Base-by-base conservation (phyloP, 2,113 vertebrate genomes). In the Anhinga rufa region DNA sequence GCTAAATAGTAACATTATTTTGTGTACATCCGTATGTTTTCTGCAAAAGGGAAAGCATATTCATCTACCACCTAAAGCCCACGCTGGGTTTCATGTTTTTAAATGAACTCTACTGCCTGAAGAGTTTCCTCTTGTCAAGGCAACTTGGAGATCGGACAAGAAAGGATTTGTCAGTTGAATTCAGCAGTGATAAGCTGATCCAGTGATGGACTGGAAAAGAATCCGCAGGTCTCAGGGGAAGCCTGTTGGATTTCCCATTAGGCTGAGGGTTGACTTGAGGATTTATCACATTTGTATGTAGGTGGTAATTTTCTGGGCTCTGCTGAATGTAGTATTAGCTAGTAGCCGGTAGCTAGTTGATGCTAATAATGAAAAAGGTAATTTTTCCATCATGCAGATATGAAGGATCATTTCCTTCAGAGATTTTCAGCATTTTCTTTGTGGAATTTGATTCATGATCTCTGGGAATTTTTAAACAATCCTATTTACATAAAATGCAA, bases 141-240 rank as follows among this genome's bases (percentile, higher is more conserved):
- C 31, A 61, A 62, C 15, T 10, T 0, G 0, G 44, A 57, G 26
- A 29, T 70, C 26, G 51, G 11, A 29, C 0, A 0, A 78, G 34
- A 22, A 49, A 48, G 26, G 13, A 68, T 82, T 86, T 92, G 46
- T 36, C 48, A 44, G 14, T 31, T 88, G 52, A 79, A 62, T 79
- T 71, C 49, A 34, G 34, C 20, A 44, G 5, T 66, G 51, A 38
- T 58, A 9, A 65, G 58, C 25, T 58, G 29, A 46, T 58, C 44
- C 19, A 70, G 75, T 25, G 32, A 51, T 29, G 16, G 11, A 36
- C 34, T 90, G 46, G 12, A 62, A 64, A 51, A 87, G 60, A 29
- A 74, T 78, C 19, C 18, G 26, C 11, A 29, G 25, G 26, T 90
- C 10, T 82, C 21, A 36, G 58, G 31, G 31, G 57, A 90, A 82